Evolutionary conservation across 1,140 invertebrate species (phyloP), one percentile per base, ranked within the genome.

Genomic region (Gonatopus flavifemur): DNA sequence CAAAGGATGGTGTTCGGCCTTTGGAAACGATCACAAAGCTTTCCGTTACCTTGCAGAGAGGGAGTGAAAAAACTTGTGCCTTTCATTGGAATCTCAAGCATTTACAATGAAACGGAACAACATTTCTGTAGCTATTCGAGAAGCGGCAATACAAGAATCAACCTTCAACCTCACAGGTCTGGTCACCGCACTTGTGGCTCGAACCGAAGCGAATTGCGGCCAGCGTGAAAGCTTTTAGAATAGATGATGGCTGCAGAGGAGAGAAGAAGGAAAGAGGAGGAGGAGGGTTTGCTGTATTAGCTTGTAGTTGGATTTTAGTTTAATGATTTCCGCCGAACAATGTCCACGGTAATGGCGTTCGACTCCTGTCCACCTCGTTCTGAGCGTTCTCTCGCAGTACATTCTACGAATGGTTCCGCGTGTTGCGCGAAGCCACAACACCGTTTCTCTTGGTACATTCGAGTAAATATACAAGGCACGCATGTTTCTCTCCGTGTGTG

Each of bases 261-360:
- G n/a, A n/a, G n/a, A n/a, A n/a, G n/a, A n/a, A n/a, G n/a, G n/a
- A n/a, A n/a, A n/a, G n/a, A 43, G 35, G n/a, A 60, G 52, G 43
- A 52, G 44, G 21, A 45, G 30, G 52, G 52, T 57, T 61, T 58
- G 55, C 58, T 55, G 55, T 68, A 67, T 69, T 62, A 59, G 58
- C 49, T 49, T 28, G 48, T 58, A 67, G 64, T 67, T 70, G 59
- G 63, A 72, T 70, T 72, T 72, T 70, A 69, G 69, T 70, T 70
- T 70, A 70, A 72, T 72, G 66, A 72, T 72, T 72, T 72, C 67
- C 66, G 57, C 40, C 38, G 62, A 57, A 70, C 66, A 70, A 72
- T 67, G 57, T 57, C 57, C 57, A 36, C 42, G 52, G 49, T 64
- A 68, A 68, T 70, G 57, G 66, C 60, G 47, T 55, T 56, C 52